phyloP scores from a whole-genome alignment of 2,888 invertebrate species.

The Rotaria socialis region DNA sequence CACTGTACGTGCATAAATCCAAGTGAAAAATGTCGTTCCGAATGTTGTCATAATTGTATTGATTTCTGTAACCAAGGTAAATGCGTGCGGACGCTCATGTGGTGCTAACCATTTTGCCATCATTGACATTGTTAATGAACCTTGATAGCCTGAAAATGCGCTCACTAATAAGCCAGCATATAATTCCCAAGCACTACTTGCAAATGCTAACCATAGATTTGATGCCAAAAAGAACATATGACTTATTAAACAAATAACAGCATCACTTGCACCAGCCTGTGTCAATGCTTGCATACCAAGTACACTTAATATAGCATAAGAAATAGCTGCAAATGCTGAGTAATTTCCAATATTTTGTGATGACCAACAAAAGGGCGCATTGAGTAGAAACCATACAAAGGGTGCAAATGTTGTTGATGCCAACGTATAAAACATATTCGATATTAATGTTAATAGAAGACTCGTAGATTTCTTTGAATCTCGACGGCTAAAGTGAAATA shows the following conservation, averaged over 20 bases:
- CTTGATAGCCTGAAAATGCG: conserved; percentile 18
- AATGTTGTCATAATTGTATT: conserved; percentile 5
- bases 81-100: neutral
- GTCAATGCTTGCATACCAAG: conserved; percentile 22
- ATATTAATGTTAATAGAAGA: conserved; percentile 1
- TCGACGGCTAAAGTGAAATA: neutral
- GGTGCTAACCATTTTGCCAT: conserved; percentile 25
- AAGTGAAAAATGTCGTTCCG: neutral
- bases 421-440: conserved; percentile 1
- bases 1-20: conserved; percentile 4
- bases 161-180: neutral
- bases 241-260: conserved; percentile 9
- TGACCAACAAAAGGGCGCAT: conserved; percentile 28
- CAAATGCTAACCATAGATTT: conserved; percentile 3
- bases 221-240: neutral
- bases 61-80: conserved; percentile 3
- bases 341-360: conserved; percentile 17
- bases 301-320: neutral
- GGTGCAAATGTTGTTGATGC: conserved; percentile 16
- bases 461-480: neutral
- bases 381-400: neutral
- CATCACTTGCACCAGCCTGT: neutral
- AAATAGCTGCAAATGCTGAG: neutral
- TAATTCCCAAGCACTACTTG: neutral
- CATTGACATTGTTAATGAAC: conserved; percentile 25